Conservation (phyloP, 2,797 vertebrate genomes). For the Semotilus atromaculatus region DNA sequence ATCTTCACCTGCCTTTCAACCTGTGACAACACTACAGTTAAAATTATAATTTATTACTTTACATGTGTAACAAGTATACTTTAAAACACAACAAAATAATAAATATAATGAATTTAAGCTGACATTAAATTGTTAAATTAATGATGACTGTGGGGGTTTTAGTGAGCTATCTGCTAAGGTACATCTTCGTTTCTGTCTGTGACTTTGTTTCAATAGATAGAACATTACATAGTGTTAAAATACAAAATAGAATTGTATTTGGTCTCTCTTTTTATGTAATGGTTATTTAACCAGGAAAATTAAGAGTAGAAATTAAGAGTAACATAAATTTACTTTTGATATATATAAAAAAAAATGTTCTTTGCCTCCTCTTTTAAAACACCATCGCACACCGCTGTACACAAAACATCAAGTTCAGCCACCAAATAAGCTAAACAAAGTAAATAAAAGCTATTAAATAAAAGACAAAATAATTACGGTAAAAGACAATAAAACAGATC, state of each 20-base stretch:
- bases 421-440: not conserved
- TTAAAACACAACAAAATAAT: not conserved
- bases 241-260: too few relatives aligned
- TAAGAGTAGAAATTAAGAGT: too few relatives aligned
- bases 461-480: not conserved
- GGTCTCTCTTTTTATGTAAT: too few relatives aligned
- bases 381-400: too few relatives aligned
- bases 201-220: too few relatives aligned
- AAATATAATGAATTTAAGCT: not conserved
- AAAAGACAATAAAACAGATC: not conserved
- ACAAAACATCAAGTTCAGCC: not conserved
- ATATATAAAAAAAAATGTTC: too few relatives aligned
- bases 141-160: not conserved
- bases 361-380: too few relatives aligned
- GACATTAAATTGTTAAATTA: not conserved
- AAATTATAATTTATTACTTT: not conserved
- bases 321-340: too few relatives aligned
- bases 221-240: too few relatives aligned
- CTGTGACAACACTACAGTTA: too few relatives aligned
- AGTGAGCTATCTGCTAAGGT: not conserved
- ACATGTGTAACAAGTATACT: not conserved
- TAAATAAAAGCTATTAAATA: constrained; percentile 14
- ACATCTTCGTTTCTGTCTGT: not conserved
- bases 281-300: too few relatives aligned
- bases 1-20: too few relatives aligned